Evolutionary conservation across 2,113 vertebrate species (phyloP), one percentile per base, ranked within the genome.

Genomic region (Clarias gariepinus): DNA sequence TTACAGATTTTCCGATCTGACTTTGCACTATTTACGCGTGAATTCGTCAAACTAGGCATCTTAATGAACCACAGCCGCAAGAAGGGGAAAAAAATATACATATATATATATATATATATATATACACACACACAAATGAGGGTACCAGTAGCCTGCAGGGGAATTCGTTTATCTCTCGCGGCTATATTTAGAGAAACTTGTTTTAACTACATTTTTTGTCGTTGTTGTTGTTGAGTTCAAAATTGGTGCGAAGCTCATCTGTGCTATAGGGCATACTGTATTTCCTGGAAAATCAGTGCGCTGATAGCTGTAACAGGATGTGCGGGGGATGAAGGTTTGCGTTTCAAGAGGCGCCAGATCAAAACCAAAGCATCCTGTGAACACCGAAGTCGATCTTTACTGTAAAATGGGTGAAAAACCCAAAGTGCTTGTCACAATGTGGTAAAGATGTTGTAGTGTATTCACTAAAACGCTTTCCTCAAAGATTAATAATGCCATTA

Each of bases 281-380:
- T 69, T 80, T 86, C 78, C 84, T 66, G 58, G 52, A 66, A 66
- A 80, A 80, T 80, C 52, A 78, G 60, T 9, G 28, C 28, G 60
- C 53, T 69, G 74, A 57, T 80, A 80, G 84, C 64, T 68, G 15
- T 55, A 80, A 85, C 84, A 80, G 76, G 84, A 80, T 86, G 63
- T 86, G 84, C 18, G 52, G 47, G 69, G 63, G 76, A 86, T 58
- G 52, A 86, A 86, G 84, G 63, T 86, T 80, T 86, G 69, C 84
- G 41, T 66, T 85, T 69, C 55, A 57, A 47, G 58, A 69, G 63
- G 68, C 25, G 61, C 28, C 76, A 80, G 84, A 86, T 80, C 52
- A 86, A 55, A 57, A 66, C 61, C 12, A 10, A 63, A 33, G 76
- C 74, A 66, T 73, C 57, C 33, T 61, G 83, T 52, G 57, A 84